phyloP scores from a whole-genome alignment of 2,113 vertebrate species.

The Hylia prasina region DNA sequence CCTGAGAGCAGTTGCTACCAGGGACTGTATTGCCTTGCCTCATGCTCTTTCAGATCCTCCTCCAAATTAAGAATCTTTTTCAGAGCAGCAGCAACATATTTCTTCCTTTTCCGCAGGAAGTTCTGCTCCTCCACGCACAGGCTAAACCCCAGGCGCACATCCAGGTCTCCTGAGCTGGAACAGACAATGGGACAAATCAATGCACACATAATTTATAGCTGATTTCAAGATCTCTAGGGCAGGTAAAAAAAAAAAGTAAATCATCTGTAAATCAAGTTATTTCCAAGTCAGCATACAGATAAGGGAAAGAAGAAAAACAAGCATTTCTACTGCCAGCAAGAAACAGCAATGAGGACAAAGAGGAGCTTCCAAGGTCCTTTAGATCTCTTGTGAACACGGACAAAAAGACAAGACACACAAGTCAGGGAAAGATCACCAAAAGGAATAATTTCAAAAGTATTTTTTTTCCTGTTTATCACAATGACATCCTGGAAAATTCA shows the following conservation, averaged over 20 bases:
- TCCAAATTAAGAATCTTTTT: constrained; percentile 75
- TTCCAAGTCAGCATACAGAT: not conserved
- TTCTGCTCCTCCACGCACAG: constrained; percentile 74
- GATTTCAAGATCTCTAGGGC: not conserved
- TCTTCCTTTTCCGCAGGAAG: constrained; percentile 79
- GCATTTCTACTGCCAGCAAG: not conserved
- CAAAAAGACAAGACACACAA: not conserved
- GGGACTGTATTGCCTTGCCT: constrained; percentile 55
- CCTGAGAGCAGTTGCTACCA: not conserved
- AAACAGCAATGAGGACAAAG: not conserved
- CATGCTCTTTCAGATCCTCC: constrained; percentile 64
- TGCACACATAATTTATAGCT: not conserved
- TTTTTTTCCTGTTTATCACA: not conserved
- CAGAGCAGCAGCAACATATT: constrained; percentile 70
- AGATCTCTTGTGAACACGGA: not conserved
- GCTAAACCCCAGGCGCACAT: constrained; percentile 78
- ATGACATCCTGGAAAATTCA: not conserved
- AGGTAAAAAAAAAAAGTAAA: not conserved
- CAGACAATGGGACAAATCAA: not conserved
- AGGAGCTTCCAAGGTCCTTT: not conserved
- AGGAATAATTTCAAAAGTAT: not conserved
- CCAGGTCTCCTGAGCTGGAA: constrained; percentile 66
- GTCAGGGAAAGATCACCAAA: not conserved
- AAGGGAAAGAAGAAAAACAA: not conserved
- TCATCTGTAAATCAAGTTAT: not conserved